Percentiles rank a stretch among this genome's conserved stretches.
These are phyloP conservation scores for Tenthredo mesomela DNA, from an alignment of 2,888 invertebrate species.

Conservation along the genomic window DNA sequence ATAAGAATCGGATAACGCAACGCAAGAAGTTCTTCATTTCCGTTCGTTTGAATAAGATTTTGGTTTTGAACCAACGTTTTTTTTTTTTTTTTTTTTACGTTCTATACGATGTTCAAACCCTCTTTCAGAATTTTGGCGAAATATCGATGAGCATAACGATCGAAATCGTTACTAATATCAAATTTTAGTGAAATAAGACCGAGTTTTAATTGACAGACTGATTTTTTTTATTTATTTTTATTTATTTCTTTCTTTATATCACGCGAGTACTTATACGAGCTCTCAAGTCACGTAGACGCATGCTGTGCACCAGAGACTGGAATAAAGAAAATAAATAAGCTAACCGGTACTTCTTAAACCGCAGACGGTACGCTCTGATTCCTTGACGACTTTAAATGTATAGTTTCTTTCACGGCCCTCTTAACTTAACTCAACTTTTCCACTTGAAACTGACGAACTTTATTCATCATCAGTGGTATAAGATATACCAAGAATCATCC, in stretches of 20 bases:
- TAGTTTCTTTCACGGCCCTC: constrained; percentile 2
- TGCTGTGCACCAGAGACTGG: not conserved
- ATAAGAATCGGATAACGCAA: not conserved
- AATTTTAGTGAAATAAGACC: too few species aligned
- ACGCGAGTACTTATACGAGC: too few species aligned
- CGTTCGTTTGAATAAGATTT: not conserved
- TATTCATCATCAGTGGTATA: not conserved
- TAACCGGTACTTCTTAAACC: constrained; percentile 47
- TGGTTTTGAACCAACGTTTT: not conserved
- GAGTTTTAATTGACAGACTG: too few species aligned
- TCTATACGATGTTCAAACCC: not conserved
- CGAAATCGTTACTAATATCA: too few species aligned
- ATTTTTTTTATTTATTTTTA: too few species aligned
- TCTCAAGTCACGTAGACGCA: not conserved
- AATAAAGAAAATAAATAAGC: constrained; percentile 39
- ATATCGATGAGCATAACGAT: too few species aligned
- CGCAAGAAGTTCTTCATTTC: not conserved
- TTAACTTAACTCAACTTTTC: not conserved
- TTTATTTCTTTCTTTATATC: too few species aligned
- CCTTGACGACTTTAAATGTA: constrained; percentile 27
- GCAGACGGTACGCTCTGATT: constrained; percentile 53
- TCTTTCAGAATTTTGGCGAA: too few species aligned
- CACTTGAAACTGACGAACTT: not conserved
- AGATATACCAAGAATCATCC: not conserved
- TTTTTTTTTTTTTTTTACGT: not conserved